phyloP scores from a whole-genome alignment of 2,797 vertebrate species.

The Thunnus albacares region DNA sequence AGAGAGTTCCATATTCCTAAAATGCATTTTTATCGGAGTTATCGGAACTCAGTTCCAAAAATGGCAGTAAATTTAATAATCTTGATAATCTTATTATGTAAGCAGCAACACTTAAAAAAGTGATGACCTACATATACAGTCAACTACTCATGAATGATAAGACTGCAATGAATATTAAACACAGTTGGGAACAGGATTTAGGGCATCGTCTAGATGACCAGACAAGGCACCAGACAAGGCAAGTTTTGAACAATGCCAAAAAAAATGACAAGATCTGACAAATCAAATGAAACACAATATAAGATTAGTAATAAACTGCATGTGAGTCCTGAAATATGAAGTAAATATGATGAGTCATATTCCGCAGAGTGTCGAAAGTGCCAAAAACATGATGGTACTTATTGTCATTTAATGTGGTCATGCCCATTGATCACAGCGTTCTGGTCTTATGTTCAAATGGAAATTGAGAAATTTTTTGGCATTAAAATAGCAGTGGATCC shows the following conservation, averaged over 20 bases:
- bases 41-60: neutral
- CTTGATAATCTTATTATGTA: neutral
- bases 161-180: neutral
- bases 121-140: neutral
- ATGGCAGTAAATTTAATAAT: too few relatives aligned
- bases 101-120: neutral
- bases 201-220: neutral
- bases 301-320: neutral
- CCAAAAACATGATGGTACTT: too few relatives aligned
- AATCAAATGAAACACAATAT: neutral
- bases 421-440: neutral
- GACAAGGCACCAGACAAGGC: too few relatives aligned
- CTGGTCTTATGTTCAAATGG: neutral
- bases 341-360: neutral
- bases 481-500: too few relatives aligned
- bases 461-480: too few relatives aligned
- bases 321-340: neutral
- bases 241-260: neutral
- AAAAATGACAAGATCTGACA: neutral
- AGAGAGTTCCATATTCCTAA: neutral
- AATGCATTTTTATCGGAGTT: neutral
- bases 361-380: neutral
- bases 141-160: neutral
- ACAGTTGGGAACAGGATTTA: neutral
- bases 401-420: neutral